phyloP scores from a whole-genome alignment of 2,888 invertebrate genomes.

The Dione juno region DNA sequence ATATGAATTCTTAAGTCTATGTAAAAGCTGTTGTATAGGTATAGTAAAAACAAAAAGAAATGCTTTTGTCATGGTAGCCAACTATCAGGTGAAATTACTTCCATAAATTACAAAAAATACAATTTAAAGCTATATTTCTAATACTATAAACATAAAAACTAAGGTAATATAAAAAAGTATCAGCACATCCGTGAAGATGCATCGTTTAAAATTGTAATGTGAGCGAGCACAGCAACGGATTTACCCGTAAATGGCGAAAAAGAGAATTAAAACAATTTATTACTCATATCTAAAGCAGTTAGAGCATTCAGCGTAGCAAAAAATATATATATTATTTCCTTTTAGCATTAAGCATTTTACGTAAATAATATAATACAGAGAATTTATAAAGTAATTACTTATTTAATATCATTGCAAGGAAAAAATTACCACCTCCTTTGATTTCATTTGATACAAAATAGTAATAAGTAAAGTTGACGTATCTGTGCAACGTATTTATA shows the following conservation, averaged over 20 bases:
- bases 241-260: constrained; percentile 35
- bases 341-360: neutral
- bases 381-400: neutral
- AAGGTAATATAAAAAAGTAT: constrained; percentile 40
- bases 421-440: neutral
- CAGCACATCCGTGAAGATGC: constrained; percentile 42
- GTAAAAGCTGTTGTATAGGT: too few species aligned
- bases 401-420: neutral
- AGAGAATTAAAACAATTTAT: constrained; percentile 28
- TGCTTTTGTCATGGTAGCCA: neutral
- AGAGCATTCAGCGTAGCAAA: neutral
- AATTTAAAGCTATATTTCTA: constrained; percentile 37
- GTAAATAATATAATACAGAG: neutral
- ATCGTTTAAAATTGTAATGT: constrained; percentile 45
- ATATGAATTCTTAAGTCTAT: too few species aligned
- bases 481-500: too few species aligned
- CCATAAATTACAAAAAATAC: constrained; percentile 30
- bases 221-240: constrained; percentile 36
- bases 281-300: constrained; percentile 2
- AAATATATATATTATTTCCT: constrained; percentile 9
- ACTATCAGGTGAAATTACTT: constrained; percentile 32
- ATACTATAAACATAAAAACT: constrained; percentile 45
- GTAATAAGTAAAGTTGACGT: too few species aligned
- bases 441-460: too few species aligned
- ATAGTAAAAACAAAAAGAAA: neutral